These are phyloP conservation scores for Cricetomys ansorgei DNA, from an alignment of 2,113 vertebrate genomes.

Conservation along the genomic window DNA sequence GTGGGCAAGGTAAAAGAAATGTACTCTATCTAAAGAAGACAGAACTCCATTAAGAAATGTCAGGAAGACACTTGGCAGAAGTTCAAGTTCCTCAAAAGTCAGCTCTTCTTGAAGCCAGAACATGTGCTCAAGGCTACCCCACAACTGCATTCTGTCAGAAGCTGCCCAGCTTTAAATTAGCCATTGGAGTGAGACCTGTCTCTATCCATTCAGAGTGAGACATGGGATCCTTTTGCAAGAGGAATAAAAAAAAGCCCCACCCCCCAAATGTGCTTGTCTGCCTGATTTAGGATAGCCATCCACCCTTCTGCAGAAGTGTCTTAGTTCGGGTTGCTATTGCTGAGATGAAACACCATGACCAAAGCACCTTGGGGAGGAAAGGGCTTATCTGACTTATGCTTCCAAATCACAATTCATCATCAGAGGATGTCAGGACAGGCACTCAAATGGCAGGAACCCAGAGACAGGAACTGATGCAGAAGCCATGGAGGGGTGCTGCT, in stretches of 20 bases:
- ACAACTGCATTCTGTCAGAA: accelerated
- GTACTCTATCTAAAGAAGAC: neutral
- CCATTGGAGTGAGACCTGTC: neutral
- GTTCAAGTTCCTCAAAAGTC: neutral
- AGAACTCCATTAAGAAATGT: neutral
- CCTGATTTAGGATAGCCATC: neutral
- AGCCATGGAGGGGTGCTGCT: too few species aligned
- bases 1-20: neutral
- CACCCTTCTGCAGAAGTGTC: neutral
- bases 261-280: neutral
- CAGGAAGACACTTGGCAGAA: neutral
- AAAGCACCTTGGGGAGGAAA: too few species aligned
- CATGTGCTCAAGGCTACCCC: neutral
- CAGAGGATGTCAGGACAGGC: too few species aligned
- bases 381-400: too few species aligned
- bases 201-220: neutral
- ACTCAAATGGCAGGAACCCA: too few species aligned
- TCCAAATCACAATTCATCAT: too few species aligned
- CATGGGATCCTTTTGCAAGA: neutral
- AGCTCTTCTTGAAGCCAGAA: neutral
- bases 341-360: too few species aligned
- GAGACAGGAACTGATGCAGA: too few species aligned
- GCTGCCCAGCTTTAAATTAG: neutral
- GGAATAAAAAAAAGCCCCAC: neutral
- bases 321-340: too few species aligned